Percentiles rank a stretch among this genome's conserved stretches.
phyloP scores from a whole-genome alignment of 2,113 vertebrate genomes.

The Anguilla japonica region DNA sequence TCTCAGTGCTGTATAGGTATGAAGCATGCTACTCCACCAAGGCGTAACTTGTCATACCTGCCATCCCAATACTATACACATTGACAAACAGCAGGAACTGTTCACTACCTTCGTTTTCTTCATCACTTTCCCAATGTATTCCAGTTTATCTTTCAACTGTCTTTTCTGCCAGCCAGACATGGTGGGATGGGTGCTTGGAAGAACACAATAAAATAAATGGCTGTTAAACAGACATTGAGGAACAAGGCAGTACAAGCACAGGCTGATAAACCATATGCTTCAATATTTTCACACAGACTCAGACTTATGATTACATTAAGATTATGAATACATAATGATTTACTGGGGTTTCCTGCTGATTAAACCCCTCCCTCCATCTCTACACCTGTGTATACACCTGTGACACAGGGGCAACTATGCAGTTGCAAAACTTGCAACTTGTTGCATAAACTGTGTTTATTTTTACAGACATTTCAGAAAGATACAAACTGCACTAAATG shows the following conservation, averaged over 20 bases:
- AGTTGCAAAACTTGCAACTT: too few relatives aligned
- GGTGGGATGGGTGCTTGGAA: conserved; percentile 66
- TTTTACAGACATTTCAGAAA: too few relatives aligned
- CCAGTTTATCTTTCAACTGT: conserved; percentile 73
- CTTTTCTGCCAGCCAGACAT: conserved; percentile 74
- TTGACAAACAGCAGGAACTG: not conserved
- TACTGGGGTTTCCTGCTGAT: not conserved
- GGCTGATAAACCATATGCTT: not conserved
- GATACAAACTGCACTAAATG: too few relatives aligned
- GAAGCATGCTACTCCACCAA: too few relatives aligned
- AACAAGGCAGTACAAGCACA: not conserved
- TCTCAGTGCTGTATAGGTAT: too few relatives aligned
- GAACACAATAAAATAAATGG: not conserved
- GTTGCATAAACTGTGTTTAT: too few relatives aligned
- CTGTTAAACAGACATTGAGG: not conserved
- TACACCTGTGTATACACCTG: too few relatives aligned
- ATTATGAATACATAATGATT: not conserved
- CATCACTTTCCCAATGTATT: conserved; percentile 73
- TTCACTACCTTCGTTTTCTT: conserved; percentile 73
- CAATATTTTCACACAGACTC: not conserved
- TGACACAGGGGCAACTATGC: too few relatives aligned
- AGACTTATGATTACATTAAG: not conserved
- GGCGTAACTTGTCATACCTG: not conserved
- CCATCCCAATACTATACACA: not conserved
- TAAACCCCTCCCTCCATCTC: too few relatives aligned